These are phyloP conservation scores for Bursaphelenchus okinawaensis DNA, from an alignment of 2,888 invertebrate species.

Conservation along the genomic window DNA sequence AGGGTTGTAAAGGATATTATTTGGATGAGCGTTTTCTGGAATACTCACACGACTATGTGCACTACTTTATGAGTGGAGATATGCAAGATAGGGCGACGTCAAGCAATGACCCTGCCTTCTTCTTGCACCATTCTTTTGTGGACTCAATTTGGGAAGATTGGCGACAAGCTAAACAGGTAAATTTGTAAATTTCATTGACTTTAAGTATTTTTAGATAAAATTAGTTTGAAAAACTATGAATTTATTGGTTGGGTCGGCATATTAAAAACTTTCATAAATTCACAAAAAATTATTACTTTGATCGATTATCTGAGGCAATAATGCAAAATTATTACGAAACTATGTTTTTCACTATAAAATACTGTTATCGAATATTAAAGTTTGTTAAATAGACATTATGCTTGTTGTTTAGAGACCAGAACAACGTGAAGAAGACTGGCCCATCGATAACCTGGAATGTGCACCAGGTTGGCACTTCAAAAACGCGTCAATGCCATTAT, in stretches of 20 bases:
- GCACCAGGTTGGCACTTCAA: constrained; percentile 41
- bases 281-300: no score
- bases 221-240: no score
- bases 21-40: constrained; percentile 52
- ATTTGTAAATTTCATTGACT: neutral
- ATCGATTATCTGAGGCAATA: no score
- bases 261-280: no score
- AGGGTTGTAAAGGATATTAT: constrained; percentile 28
- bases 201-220: no score
- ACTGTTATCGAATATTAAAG: neutral
- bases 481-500: constrained; percentile 39
- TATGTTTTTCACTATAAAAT: no score
- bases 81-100: constrained; percentile 36
- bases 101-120: constrained; percentile 59
- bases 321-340: no score
- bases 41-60: constrained; percentile 54
- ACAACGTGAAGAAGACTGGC: constrained; percentile 40
- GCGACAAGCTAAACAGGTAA: constrained; percentile 39
- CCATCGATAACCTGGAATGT: constrained; percentile 31
- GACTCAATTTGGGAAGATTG: constrained; percentile 43
- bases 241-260: no score
- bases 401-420: constrained; percentile 25
- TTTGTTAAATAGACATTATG: neutral
- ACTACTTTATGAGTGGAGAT: constrained; percentile 49
- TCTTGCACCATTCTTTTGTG: constrained; percentile 53